Base-by-base conservation (phyloP, 2,113 vertebrate species). In the Dryoscopus gambensis region DNA sequence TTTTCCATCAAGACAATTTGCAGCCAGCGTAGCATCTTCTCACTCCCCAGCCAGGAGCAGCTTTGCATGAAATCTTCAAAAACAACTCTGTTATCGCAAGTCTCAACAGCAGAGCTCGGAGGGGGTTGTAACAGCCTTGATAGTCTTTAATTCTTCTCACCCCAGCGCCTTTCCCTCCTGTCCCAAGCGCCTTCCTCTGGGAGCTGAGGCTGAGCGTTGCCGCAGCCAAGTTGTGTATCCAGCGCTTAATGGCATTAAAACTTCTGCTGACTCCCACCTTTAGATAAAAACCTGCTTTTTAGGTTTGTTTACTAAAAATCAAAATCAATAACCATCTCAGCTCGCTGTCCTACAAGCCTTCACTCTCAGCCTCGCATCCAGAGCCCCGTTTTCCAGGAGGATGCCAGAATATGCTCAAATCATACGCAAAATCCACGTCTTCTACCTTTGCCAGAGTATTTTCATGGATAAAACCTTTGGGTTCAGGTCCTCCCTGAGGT, bases 1-100 rank as follows among this genome's bases (percentile, higher is more conserved):
- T 90, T 96, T 95, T 75, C 95, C 69, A 95, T 90, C 94, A 57
- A 90, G 89, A 76, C 91, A 94, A 90, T 95, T 93, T 94, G 73
- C 94, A 91, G 89, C 78, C 47, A 73, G 86, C 15, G 2, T 5
- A 70, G 81, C 89, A 56, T 92, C 96, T 96, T 91, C 81, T 95
- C 87, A 35, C 92, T 89, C 78, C 95, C 87, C 91, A 75, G 91
- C 76, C 90, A 94, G 83, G 56, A 89, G 82, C 83, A 75, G 87
- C 71, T 80, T 77, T 8, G 74, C 53, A 15, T 89, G 90, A 92
- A 92, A 90, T 87, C 87, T 93, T 92, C 96, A 92, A 77, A 94
- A 79, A 21, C 91, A 96, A 90, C 53, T 64, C 39, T 25, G 47
- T 95, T 90, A 90, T 81, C 91, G 37, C 35, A 56, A 90, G 76